These are phyloP conservation scores for Zophobas atratus DNA, from an alignment of 1,140 invertebrate genomes.

Conservation along the genomic window DNA sequence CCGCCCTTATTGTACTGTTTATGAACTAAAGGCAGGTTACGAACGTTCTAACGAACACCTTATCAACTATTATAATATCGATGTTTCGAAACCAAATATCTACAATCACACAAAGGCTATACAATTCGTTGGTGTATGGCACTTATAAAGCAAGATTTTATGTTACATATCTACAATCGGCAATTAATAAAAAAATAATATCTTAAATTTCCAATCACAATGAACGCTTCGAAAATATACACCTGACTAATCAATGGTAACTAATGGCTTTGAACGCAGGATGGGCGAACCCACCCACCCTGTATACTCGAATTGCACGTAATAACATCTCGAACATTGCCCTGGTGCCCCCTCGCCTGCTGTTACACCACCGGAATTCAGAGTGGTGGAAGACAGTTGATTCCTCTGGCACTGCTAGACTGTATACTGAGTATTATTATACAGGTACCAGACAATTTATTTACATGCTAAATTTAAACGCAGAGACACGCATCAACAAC, in stretches of 20 bases:
- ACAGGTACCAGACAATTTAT: slow-evolving; percentile 67
- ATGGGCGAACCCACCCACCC: neutral
- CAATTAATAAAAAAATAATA: slow-evolving; percentile 60
- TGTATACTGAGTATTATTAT: slow-evolving; percentile 64
- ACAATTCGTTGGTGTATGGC: slow-evolving; percentile 59
- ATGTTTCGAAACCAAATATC: slow-evolving; percentile 63
- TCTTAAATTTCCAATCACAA: slow-evolving; percentile 59
- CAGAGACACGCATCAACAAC: slow-evolving; percentile 12
- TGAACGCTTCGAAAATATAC: slow-evolving; percentile 46
- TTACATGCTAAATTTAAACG: slow-evolving; percentile 56
- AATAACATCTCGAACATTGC: slow-evolving; percentile 53
- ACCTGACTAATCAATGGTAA: slow-evolving; percentile 45
- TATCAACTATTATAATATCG: slow-evolving; percentile 53
- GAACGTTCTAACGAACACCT: slow-evolving; percentile 46
- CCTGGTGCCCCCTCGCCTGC: slow-evolving; percentile 63
- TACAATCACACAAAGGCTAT: slow-evolving; percentile 56
- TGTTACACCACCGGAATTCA: slow-evolving; percentile 60
- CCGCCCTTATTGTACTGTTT: slow-evolving; percentile 65
- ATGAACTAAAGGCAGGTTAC: slow-evolving; percentile 61
- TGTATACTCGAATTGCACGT: slow-evolving; percentile 53
- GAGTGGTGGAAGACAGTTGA: slow-evolving; percentile 66
- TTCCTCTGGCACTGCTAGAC: slow-evolving; percentile 63
- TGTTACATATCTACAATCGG: slow-evolving; percentile 60
- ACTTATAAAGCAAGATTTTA: slow-evolving; percentile 60
- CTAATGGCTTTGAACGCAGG: slow-evolving; percentile 48